A percentile compares a stretch with the other conserved stretches of the same genome.
These are phyloP conservation scores for Phrynocephalus vlangalii DNA, from an alignment of 2,797 vertebrate genomes.

Conservation along the genomic window DNA sequence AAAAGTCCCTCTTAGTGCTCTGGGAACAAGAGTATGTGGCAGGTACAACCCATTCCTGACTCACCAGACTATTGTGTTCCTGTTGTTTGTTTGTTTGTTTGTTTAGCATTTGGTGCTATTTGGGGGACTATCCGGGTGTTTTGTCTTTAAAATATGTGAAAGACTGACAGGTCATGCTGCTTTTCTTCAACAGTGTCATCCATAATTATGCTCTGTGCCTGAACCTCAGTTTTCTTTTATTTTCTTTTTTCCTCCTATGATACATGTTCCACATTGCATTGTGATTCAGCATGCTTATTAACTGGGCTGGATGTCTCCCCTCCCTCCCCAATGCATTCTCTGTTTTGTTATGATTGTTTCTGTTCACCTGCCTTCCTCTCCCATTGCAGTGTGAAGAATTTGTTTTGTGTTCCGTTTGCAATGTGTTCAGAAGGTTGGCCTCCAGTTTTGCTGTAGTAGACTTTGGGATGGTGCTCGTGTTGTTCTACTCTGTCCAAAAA, in stretches of 20 bases:
- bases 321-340: background rate
- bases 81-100: no score
- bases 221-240: background rate
- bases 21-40: background rate
- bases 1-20: background rate
- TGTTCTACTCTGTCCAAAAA: background rate
- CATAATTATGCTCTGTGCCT: background rate
- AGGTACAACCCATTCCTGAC: background rate
- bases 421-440: slow-evolving; percentile 12
- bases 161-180: background rate
- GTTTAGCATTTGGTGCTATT: background rate
- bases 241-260: background rate
- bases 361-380: slow-evolving; percentile 4
- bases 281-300: slow-evolving; percentile 18
- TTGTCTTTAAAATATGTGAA: background rate
- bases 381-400: slow-evolving; percentile 13
- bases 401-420: slow-evolving; percentile 29
- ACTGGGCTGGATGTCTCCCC: background rate
- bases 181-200: background rate
- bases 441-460: background rate
- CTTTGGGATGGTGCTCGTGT: background rate
- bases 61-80: no score
- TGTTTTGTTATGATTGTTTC: slow-evolving; percentile 20
- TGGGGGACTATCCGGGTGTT: background rate
- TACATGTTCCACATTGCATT: slow-evolving; percentile 2